phyloP scores from a whole-genome alignment of 2,797 vertebrate genomes.

The Molothrus ater region DNA sequence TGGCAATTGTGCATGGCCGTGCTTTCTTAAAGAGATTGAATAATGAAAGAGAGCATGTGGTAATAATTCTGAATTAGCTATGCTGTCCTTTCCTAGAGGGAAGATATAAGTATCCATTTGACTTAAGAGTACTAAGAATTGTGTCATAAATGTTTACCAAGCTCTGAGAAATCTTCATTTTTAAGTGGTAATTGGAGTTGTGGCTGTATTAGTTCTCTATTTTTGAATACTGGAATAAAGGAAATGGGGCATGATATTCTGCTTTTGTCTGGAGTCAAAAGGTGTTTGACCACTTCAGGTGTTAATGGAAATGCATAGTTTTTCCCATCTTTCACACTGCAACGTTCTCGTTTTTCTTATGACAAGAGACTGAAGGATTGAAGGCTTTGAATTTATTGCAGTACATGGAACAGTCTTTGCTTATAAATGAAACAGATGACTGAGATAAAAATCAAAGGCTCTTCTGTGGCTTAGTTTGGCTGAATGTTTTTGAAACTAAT shows the following conservation, averaged over 20 bases:
- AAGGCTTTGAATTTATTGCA: slow-evolving; percentile 27
- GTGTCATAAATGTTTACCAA: neutral
- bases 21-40: slow-evolving; percentile 29
- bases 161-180: neutral
- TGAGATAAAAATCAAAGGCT: neutral
- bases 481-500: neutral
- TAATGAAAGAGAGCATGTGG: neutral
- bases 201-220: neutral
- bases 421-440: slow-evolving; percentile 9
- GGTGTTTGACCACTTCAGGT: neutral
- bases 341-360: neutral
- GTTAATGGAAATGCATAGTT: neutral
- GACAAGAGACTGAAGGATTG: neutral
- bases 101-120: neutral
- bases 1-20: slow-evolving; percentile 26
- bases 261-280: neutral
- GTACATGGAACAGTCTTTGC: neutral
- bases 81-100: neutral
- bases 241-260: neutral
- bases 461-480: neutral
- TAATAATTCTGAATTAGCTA: slow-evolving; percentile 31
- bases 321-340: neutral
- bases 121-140: neutral
- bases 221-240: neutral
- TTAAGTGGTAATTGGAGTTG: neutral